Evolutionary conservation across 2,797 vertebrate genomes (phyloP), one percentile per base, ranked within the genome.

Genomic region (Lepilemur ruficaudatus): DNA sequence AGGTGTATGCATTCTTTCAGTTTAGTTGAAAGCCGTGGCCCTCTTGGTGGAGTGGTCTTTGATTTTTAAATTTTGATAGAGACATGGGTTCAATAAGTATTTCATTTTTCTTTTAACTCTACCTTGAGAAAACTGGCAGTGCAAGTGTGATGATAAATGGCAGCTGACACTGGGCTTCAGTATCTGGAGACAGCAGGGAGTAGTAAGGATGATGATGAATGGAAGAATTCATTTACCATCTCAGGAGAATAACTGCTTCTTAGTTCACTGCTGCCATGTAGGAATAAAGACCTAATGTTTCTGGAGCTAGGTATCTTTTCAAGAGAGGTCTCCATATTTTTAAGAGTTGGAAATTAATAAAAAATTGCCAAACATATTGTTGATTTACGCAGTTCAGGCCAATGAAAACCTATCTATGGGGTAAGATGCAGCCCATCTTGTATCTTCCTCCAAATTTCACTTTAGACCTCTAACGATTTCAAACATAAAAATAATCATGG

Each of bases 41-140:
- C 10, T 84, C 43, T 94, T 73, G 30, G 75, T 84, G 43, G 81
- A 59, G 12, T 46, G 82, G 82, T 85, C 32, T 92, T 87, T 94
- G 84, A 69, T 85, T 90, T 92, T 93, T 46, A 93, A 92, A 50
- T 70, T 93, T 94, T 92, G 50, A 89, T 83, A 46, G 70, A 70
- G 46, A 92, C 50, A 55, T 59, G 13, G 52, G 12, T 46, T 15
- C 59, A 87, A 76, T 20, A 89, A 93, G 57, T 91, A 81, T 57
- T 95, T 97, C 28, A 83, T 72, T 90, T 96, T 88, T 82, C 69
- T 89, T 70, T 91, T 87, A 93, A 63, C 48, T 95, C 12, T 93
- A 32, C 86, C 95, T 86, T 91, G 46, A 93, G 52, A 85, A 91
- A 94, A 83, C 20, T 52, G 87, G 61, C 90, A 76, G 67, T 35